Percentiles rank a stretch among this genome's conserved stretches.
phyloP scores from a whole-genome alignment of 2,797 vertebrate species.

The Scolopax bukidnonensis region DNA sequence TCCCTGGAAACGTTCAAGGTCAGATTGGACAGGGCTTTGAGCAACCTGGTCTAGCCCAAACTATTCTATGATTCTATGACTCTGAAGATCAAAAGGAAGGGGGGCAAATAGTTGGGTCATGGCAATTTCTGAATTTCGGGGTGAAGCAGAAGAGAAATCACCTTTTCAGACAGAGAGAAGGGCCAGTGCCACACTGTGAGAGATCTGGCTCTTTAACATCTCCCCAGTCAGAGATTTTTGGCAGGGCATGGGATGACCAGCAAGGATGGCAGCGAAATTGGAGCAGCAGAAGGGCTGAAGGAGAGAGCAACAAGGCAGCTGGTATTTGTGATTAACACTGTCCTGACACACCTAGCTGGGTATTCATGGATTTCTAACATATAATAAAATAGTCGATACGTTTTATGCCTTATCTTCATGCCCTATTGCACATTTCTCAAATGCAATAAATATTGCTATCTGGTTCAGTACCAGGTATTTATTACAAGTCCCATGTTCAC shows the following conservation, averaged over 20 bases:
- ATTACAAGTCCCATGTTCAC: not conserved
- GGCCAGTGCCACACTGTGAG: not conserved
- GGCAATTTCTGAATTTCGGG: not conserved
- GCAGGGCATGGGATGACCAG: not conserved
- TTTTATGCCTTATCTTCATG: slow-evolving; percentile 29
- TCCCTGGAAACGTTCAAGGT: not conserved
- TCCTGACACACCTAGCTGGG: slow-evolving; percentile 2
- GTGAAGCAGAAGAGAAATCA: not conserved
- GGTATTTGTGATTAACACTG: not conserved
- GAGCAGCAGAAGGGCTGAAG: not conserved
- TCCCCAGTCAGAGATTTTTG: not conserved
- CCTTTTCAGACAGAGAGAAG: not conserved
- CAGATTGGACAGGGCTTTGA: not conserved
- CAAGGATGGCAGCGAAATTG: not conserved
- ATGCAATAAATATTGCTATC: slow-evolving; percentile 55
- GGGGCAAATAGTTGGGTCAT: not conserved
- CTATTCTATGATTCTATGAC: fast-evolving
- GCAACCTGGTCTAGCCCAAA: not conserved
- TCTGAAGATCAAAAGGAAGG: not conserved
- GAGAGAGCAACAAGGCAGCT: not conserved
- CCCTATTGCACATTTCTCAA: slow-evolving; percentile 58
- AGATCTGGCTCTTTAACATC: not conserved
- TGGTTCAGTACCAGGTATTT: slow-evolving; percentile 5
- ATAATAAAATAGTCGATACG: not conserved
- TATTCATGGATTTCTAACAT: not conserved